Base-by-base conservation (phyloP, 1,140 invertebrate species). In the Diachasmimorpha longicaudata region DNA sequence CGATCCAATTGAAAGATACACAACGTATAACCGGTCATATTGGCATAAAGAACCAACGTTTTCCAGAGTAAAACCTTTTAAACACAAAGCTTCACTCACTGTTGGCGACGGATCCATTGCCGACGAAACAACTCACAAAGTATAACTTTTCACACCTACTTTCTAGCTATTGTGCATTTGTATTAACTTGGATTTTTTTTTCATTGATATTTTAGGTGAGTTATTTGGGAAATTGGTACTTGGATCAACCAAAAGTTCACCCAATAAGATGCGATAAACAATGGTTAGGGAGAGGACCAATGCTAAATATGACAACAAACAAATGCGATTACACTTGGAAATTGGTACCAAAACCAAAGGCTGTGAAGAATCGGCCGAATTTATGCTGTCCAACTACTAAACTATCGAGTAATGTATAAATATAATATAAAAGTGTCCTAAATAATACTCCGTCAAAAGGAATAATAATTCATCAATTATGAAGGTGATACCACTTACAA, bases 311-410 rank as follows among this genome's bases (percentile, higher is more conserved):
- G 73, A 94, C 93, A 0, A 94, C 93, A 10, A 91, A 93, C 74
- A 93, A 93, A 76, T 92, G 93, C 79, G 93, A 94, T 87, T 94
- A 91, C 81, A 91, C 93, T 10, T 91, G 93, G 72, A 94, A 94
- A 85, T 90, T 89, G 0, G 83, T 86, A 63, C 85, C 87, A 1
- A 85, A 80, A 72, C 21, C 79, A 21, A 76, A 85, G 67, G 72
- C 84, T 9, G 79, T 80, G 19, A 85, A 82, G 70, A 72, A 44
- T 21, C 70, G 66, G 37, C 68, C 75, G 16, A 87, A 85, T 78
- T 70, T 89, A 31, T 84, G 79, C 42, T 70, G 66, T 72, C 80
- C 84, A 23, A 75, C 81, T 70, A 82, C 79, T 10, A 74, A 75
- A 9, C 71, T 85, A 19, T 70, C 70, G 0, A 83, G 84, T 85